Conservation (phyloP, 2,797 vertebrate genomes). For the Myiotriccus ornatus region DNA sequence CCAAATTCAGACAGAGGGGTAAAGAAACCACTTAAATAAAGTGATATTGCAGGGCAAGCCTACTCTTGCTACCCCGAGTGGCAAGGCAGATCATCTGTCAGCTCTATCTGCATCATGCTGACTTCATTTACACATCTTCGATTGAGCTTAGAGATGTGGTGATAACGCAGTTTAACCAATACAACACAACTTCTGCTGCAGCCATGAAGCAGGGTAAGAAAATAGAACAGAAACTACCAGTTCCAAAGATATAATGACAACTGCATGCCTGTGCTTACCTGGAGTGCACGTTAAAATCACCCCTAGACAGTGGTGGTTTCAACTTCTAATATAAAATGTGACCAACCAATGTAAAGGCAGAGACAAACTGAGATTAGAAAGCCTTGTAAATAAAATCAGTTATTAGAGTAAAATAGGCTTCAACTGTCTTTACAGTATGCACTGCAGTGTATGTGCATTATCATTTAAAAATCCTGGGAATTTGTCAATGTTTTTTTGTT, state of each 20-base stretch:
- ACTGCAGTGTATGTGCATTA: neutral
- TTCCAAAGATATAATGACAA: constrained; percentile 8
- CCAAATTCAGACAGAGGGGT: neutral
- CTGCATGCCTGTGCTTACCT: neutral
- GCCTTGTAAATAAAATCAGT: neutral
- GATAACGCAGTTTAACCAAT: constrained; percentile 73
- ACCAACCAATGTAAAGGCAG: neutral
- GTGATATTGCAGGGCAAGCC: constrained; percentile 71
- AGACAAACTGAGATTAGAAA: neutral
- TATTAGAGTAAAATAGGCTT: neutral
- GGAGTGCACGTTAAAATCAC: neutral
- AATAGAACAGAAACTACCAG: constrained; percentile 17
- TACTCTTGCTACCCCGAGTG: constrained; percentile 70
- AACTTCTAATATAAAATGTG: neutral
- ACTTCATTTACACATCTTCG: constrained; percentile 80
- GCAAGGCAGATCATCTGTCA: constrained; percentile 62
- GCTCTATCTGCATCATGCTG: constrained; percentile 71
- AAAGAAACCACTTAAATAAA: constrained; percentile 18
- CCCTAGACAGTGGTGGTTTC: neutral
- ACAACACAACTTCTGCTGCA: constrained; percentile 60
- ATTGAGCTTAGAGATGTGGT: constrained; percentile 65
- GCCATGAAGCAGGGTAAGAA: constrained; percentile 18
- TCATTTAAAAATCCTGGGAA: neutral
- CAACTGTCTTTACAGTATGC: neutral
- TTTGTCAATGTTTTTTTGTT: neutral